These are phyloP conservation scores for Hiodon alosoides DNA, from an alignment of 2,113 vertebrate genomes.

Conservation along the genomic window DNA sequence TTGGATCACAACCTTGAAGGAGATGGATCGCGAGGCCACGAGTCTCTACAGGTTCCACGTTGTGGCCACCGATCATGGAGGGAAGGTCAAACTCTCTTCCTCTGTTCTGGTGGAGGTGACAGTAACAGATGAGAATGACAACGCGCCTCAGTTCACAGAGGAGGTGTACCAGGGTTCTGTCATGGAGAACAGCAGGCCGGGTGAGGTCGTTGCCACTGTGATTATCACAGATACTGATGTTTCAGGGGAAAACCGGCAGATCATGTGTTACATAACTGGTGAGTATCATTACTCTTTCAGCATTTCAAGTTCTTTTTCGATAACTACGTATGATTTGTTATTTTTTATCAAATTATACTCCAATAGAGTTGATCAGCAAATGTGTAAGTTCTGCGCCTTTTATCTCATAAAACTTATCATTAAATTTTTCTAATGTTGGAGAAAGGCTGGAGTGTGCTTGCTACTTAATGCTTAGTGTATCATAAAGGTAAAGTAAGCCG, in stretches of 20 bases:
- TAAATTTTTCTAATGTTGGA: too few species aligned
- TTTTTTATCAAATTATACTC: too few species aligned
- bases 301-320: background rate
- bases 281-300: constrained; percentile 30
- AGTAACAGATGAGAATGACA: constrained; percentile 90
- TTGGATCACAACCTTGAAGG: constrained; percentile 80
- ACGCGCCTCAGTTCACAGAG: constrained; percentile 77
- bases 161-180: constrained; percentile 77
- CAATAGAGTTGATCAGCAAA: too few species aligned
- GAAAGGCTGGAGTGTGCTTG: too few species aligned
- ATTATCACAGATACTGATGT: constrained; percentile 79
- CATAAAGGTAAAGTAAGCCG: too few species aligned
- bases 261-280: constrained; percentile 95
- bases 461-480: too few species aligned
- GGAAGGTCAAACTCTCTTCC: constrained; percentile 76
- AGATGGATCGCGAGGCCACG: constrained; percentile 76
- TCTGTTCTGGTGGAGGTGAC: constrained; percentile 83
- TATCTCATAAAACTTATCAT: too few species aligned
- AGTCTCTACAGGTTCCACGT: constrained; percentile 75
- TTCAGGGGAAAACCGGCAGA: constrained; percentile 78
- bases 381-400: background rate
- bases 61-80: constrained; percentile 83
- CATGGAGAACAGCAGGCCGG: constrained; percentile 75
- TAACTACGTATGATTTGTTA: background rate
- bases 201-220: constrained; percentile 72